phyloP scores from a whole-genome alignment of 2,888 invertebrate genomes.

The Acanthosepion pharaonis region DNA sequence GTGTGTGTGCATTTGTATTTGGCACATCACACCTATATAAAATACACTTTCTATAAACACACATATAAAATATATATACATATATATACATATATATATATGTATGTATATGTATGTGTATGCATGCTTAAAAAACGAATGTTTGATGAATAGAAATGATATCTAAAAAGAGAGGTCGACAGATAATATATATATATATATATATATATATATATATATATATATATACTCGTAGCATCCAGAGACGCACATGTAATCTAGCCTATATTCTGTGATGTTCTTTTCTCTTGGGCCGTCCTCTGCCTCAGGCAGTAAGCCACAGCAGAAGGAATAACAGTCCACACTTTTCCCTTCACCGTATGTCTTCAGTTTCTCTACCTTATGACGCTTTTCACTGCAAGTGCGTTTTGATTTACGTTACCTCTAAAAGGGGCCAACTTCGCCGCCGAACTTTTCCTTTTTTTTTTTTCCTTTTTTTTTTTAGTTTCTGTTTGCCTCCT shows the following conservation, averaged over 20 bases:
- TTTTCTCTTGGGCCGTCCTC: neutral
- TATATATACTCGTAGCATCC: neutral
- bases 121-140: neutral
- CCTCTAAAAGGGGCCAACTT: neutral
- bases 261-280: neutral
- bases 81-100: too few relatives aligned
- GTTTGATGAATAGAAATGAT: too few relatives aligned
- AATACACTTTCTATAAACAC: too few relatives aligned
- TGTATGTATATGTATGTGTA: neutral
- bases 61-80: too few relatives aligned
- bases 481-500: too few relatives aligned
- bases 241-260: neutral
- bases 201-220: slow-evolving; percentile 34
- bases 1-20: too few relatives aligned
- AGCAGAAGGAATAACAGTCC: neutral
- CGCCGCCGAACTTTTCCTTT: neutral
- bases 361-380: neutral
- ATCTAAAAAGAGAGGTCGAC: too few relatives aligned
- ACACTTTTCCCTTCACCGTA: neutral
- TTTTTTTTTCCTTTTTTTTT: too few relatives aligned
- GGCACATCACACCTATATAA: neutral
- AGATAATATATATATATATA: slow-evolving; percentile 4
- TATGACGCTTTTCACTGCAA: too few relatives aligned
- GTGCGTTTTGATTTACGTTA: neutral
- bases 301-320: neutral